Percentiles rank a stretch among this genome's conserved stretches.
Conservation (phyloP, 1,140 invertebrate genomes). For the Aphis gossypii region DNA sequence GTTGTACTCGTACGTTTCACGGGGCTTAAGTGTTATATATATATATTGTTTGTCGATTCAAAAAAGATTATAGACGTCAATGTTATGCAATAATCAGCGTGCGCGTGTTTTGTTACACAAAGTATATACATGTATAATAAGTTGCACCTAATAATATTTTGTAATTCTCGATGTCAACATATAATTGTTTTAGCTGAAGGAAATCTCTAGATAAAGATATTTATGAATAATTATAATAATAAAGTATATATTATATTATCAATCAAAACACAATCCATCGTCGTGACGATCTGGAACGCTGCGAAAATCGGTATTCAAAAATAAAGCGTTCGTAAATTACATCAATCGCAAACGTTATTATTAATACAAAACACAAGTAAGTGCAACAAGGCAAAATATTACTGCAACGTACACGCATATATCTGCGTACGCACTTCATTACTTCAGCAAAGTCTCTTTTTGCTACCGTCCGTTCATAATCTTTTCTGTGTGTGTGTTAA, state of each 20-base stretch:
- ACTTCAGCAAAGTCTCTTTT: background rate
- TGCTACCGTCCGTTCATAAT: background rate
- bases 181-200: background rate
- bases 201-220: background rate
- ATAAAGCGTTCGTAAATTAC: background rate
- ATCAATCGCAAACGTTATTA: background rate
- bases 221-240: slow-evolving; percentile 7
- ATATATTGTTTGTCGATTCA: background rate
- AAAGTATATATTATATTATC: background rate
- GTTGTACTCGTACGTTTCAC: background rate
- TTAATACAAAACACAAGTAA: background rate
- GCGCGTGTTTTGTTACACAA: background rate
- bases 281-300: background rate
- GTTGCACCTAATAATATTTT: background rate
- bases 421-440: background rate
- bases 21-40: background rate
- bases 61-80: slow-evolving; percentile 28
- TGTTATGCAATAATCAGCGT: slow-evolving; percentile 7
- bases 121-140: background rate
- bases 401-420: background rate
- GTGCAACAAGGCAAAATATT: background rate
- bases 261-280: background rate
- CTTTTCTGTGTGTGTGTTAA: background rate
- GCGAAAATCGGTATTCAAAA: background rate
- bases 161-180: background rate